Evolutionary conservation across 2,113 vertebrate genomes (phyloP), one percentile per base, ranked within the genome.

Genomic region (Spermophilus dauricus): DNA sequence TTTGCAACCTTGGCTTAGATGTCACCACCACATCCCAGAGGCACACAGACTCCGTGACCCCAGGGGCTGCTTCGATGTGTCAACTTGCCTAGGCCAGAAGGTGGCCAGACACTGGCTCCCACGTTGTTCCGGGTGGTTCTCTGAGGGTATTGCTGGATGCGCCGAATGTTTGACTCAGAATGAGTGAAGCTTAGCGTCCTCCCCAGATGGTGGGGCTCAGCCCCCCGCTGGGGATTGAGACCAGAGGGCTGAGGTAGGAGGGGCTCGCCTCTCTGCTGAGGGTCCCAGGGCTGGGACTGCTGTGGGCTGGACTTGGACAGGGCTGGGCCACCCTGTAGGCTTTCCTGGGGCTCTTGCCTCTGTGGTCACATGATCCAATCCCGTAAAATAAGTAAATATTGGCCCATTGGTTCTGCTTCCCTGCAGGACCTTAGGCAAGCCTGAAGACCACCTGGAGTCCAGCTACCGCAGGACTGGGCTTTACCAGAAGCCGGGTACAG

Each of bases 131-230:
- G 5, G 53, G 51, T 42, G 37, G 9, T 6, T 63, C 16, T 45
- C n/a, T 9, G 56, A 28, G 37, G 24, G 4, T 12, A 4, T 32
- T 12, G 30, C 56, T 5, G 2, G 67, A 34, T 24, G 69, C 16
- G 67, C 34, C 63, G 24, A 32, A 0, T 32, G 26, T 51, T 9
- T 42, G 39, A 75, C 17, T 13, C 18, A 12, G 8, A 82, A 39
- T n/a, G 39, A 58, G 42, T 11, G 28, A 81, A 48, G 48, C 12
- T 11, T 5, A 13, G 10, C 4, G 4, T 48, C 48, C 30, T 78
- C 48, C 17, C 56, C 11, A 30, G 5, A 12, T 1, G 7, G 7
- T 16, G 32, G 24, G 7, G 2, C 26, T 39, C 56, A 0, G 37
- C 14, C 42, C 32, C 17, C n/a, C 34, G n/a, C 24, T 30, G 32